A percentile compares a stretch with the other conserved stretches of the same genome.
phyloP scores from a whole-genome alignment of 2,797 vertebrate species.

The Chloroceryle inda region DNA sequence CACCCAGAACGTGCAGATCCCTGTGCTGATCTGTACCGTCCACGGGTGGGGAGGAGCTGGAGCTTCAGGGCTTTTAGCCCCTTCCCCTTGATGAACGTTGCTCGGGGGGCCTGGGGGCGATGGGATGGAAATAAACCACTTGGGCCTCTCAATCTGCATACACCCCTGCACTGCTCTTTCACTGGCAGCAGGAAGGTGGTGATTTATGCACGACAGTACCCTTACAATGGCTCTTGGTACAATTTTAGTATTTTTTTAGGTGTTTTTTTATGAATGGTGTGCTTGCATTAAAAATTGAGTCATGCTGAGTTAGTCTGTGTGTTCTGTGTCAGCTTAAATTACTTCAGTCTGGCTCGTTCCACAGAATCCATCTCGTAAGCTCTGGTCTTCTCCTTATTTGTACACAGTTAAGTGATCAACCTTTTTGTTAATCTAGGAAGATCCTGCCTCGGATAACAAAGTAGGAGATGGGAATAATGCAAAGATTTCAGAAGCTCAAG shows the following conservation, averaged over 20 bases:
- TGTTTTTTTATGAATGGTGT: not conserved
- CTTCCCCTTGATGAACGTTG: not conserved
- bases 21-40: too few relatives aligned
- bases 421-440: slow-evolving; percentile 68
- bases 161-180: too few relatives aligned
- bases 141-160: not conserved
- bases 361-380: not conserved
- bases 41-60: not conserved
- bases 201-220: not conserved
- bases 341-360: not conserved
- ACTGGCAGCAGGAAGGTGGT: not conserved
- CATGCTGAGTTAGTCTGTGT: not conserved
- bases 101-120: not conserved
- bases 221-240: not conserved
- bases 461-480: not conserved
- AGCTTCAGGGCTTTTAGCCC: not conserved
- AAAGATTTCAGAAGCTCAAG: slow-evolving; percentile 50
- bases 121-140: not conserved
- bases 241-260: not conserved
- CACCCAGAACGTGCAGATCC: not conserved
- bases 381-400: not conserved
- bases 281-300: not conserved
- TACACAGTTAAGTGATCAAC: not conserved
- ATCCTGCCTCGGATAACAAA: slow-evolving; percentile 44
- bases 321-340: rapidly evolving